Percentiles rank a stretch among this genome's conserved stretches.
phyloP scores from a whole-genome alignment of 2,797 vertebrate genomes.

The Salarias fasciatus region DNA sequence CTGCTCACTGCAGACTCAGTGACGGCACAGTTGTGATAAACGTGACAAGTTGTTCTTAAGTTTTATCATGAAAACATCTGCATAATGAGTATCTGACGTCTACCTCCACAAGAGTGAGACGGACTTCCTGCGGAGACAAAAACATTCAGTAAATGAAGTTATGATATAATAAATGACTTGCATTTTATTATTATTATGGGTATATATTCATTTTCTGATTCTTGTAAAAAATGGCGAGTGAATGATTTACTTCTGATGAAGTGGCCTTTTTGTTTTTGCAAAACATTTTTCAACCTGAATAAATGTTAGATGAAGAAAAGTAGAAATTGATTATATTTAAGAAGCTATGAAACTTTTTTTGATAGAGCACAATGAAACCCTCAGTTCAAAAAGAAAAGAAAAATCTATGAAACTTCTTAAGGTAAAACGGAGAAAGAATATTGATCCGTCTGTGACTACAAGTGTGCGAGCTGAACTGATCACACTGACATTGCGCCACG shows the following conservation, averaged over 20 bases:
- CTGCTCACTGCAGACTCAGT: too few relatives aligned
- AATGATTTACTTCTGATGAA: too few relatives aligned
- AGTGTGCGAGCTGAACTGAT: constrained; percentile 17
- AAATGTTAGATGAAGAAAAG: not conserved
- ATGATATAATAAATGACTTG: too few relatives aligned
- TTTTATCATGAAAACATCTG: too few relatives aligned
- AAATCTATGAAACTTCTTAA: not conserved
- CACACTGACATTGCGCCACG: constrained; percentile 31
- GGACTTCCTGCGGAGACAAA: too few relatives aligned
- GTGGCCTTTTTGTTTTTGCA: not conserved
- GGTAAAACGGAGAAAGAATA: constrained; percentile 12
- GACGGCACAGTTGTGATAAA: too few relatives aligned
- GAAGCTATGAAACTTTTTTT: not conserved
- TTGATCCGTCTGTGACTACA: not conserved
- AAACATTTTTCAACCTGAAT: not conserved
- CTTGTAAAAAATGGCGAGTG: not conserved
- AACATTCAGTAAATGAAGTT: too few relatives aligned
- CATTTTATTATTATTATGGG: not conserved
- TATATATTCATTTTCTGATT: not conserved
- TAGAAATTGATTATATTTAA: not conserved
- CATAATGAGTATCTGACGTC: too few relatives aligned
- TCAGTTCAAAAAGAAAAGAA: not conserved
- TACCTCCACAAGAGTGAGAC: too few relatives aligned
- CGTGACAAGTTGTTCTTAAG: too few relatives aligned
- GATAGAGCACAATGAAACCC: not conserved